phyloP scores from a whole-genome alignment of 1,140 invertebrate species.

The Leptopilina clavipes region DNA sequence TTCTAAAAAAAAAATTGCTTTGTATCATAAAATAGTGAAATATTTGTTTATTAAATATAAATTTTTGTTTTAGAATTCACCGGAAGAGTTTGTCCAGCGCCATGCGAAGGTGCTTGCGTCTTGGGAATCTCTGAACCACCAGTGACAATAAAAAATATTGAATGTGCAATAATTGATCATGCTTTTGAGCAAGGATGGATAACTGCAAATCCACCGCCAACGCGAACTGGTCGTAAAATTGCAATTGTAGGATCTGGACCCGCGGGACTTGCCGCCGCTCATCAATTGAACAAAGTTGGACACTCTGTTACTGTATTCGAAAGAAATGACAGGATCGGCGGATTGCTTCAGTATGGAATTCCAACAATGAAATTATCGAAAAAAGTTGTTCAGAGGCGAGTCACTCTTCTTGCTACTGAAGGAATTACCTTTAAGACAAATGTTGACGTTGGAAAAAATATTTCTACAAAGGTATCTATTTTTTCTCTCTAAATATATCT shows the following conservation, averaged over 20 bases:
- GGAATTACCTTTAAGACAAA: constrained; percentile 94
- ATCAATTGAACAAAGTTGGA: constrained; percentile 94
- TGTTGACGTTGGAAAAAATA: constrained; percentile 93
- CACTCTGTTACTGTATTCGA: constrained; percentile 97
- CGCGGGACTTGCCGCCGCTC: constrained; percentile 95
- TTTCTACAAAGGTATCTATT: constrained; percentile 80
- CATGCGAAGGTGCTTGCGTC: constrained; percentile 98
- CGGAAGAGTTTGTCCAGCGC: constrained; percentile 97
- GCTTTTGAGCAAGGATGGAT: constrained; percentile 99
- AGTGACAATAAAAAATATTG: constrained; percentile 99
- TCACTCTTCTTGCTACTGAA: constrained; percentile 91
- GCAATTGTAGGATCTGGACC: constrained; percentile 98
- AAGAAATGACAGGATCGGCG: constrained; percentile 95
- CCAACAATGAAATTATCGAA: constrained; percentile 98
- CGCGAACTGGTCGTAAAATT: constrained; percentile 89
- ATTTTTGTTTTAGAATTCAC: constrained; percentile 88
- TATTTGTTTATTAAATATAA: constrained; percentile 27
- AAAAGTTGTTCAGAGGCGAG: constrained; percentile 91
- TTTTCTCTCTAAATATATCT: neutral
- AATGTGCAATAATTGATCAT: constrained; percentile 98
- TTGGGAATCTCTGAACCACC: constrained; percentile 96
- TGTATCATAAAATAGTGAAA: too few relatives aligned
- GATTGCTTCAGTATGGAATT: constrained; percentile 97
- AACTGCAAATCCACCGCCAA: constrained; percentile 81
- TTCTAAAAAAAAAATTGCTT: too few relatives aligned